phyloP scores from a whole-genome alignment of 2,888 invertebrate species.

The Linnaemya vulpina region DNA sequence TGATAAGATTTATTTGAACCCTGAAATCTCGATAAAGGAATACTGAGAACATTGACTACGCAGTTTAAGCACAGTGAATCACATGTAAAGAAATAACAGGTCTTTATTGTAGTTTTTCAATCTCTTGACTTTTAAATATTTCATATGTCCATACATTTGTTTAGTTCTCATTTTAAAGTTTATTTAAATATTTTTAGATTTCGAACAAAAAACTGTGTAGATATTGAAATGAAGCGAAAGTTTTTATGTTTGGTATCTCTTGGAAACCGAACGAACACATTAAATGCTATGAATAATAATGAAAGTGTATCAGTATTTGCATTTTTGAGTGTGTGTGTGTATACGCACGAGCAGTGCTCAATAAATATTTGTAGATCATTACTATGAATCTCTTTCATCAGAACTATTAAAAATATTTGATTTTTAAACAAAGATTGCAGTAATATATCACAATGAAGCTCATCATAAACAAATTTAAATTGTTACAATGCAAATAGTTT shows the following conservation, averaged over 20 bases:
- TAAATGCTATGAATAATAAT: conserved; percentile 3
- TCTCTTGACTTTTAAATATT: not conserved
- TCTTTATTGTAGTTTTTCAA: too few species aligned
- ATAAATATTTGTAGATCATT: not conserved
- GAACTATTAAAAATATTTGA: not conserved
- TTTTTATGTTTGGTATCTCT: conserved; percentile 12
- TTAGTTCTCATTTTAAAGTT: not conserved
- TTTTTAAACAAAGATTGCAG: too few species aligned
- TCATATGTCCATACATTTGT: not conserved
- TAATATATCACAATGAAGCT: too few species aligned
- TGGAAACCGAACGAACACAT: conserved; percentile 2
- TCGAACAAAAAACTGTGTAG: not conserved
- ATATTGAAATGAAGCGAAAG: conserved; percentile 38
- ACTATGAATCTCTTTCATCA: not conserved
- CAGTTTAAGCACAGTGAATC: too few species aligned
- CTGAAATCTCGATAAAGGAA: too few species aligned
- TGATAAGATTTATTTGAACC: too few species aligned
- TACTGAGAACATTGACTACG: too few species aligned
- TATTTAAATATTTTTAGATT: conserved; percentile 1
- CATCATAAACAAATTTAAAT: too few species aligned
- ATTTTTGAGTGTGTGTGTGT: not conserved
- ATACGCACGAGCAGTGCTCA: not conserved
- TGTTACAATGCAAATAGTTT: too few species aligned
- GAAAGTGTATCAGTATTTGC: not conserved
- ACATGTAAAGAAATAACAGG: too few species aligned